Base-by-base conservation (phyloP, 2,113 vertebrate genomes). In the Montifringilla adamsi region DNA sequence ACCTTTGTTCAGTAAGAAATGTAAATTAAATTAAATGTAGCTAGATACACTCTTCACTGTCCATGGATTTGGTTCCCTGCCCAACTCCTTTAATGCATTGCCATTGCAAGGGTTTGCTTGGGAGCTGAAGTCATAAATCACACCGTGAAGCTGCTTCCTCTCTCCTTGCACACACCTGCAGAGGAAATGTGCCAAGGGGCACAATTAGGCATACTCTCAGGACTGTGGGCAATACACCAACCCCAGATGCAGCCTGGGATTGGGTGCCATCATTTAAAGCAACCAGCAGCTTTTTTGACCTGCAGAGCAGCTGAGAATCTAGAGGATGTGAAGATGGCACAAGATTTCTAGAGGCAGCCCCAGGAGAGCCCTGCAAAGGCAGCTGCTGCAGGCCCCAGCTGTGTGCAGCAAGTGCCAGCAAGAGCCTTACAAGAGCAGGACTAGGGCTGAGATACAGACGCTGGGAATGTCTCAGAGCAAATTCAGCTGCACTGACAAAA, bases 291-390 rank as follows among this genome's bases (percentile, higher is more conserved):
- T 67, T 85, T 91, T 83, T 47, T 64, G 63, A 77, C 84, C 87
- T 79, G 74, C 24, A 70, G 70, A 93, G 72, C 70, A 93, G 79
- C 87, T 93, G 90, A 87, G 79, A 92, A 90, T 78, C 85, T 74
- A 88, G 79, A 69, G 49, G 68, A 60, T 75, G 56, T 1, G 3
- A 91, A 80, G 81, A 94, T 80, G 90, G 75, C 75, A 70, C 62
- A 24, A 73, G 37, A 53, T 63, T 82, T 78, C 56, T 60, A 68
- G 80, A 89, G 62, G 41, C 80, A 94, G 76, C 81, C 10, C 35
- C 89, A 63, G 64, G 52, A 92, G 59, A 84, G 6, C 11, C 37
- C 59, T 22, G 5, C 47, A 20, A 10, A 22, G 39, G 60, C 93
- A 94, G 86, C 92, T 95, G 94, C 80, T 78, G 52, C 56, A 70